phyloP scores from a whole-genome alignment of 1,140 invertebrate species.

The Phenacoccus solenopsis region DNA sequence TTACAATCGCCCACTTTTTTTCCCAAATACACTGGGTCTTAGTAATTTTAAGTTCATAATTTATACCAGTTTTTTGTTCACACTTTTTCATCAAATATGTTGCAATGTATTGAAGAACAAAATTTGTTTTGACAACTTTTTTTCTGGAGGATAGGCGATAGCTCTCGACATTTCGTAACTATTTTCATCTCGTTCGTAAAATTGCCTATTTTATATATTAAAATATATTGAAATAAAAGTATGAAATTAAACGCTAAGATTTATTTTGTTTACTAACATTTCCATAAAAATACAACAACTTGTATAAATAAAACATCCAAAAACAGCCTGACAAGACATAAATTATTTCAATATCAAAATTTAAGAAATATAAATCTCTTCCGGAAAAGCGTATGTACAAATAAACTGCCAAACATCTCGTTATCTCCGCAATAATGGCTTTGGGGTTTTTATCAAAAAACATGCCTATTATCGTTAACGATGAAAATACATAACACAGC shows the following conservation, averaged over 20 bases:
- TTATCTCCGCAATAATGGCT: slow-evolving; percentile 40
- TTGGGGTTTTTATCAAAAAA: slow-evolving; percentile 46
- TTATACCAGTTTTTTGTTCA: no score
- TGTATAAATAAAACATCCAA: neutral
- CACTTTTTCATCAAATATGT: no score
- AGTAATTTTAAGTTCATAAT: no score
- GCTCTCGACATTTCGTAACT: no score
- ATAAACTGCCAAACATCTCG: slow-evolving; percentile 35
- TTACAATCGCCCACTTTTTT: no score
- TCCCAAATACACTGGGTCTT: no score
- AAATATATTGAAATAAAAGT: no score
- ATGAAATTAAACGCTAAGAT: neutral
- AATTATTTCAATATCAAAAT: neutral
- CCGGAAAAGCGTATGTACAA: neutral
- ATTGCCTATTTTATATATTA: no score
- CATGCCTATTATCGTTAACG: slow-evolving; percentile 53
- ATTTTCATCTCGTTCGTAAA: no score
- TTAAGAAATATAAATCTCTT: neutral
- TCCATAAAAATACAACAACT: neutral
- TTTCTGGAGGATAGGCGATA: no score
- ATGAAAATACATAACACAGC: slow-evolving; percentile 48
- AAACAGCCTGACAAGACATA: neutral
- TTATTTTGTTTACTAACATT: neutral
- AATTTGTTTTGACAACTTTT: no score
- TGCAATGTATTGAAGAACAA: no score